Conservation (phyloP, 2,888 invertebrate genomes). For the Macrophya alboannulata region DNA sequence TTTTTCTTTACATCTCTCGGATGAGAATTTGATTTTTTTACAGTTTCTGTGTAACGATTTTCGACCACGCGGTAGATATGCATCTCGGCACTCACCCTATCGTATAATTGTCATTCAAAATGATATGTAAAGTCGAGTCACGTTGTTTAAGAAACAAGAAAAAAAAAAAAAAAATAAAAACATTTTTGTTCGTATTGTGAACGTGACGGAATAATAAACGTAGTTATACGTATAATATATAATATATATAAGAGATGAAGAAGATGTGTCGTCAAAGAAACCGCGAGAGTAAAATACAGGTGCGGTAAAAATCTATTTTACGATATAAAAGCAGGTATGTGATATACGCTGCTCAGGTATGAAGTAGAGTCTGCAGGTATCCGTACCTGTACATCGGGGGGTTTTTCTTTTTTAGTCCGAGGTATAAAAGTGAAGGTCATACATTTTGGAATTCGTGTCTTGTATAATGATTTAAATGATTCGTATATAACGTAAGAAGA, state of each 20-base stretch:
- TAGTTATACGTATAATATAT: background rate
- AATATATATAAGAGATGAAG: slow-evolving; percentile 9
- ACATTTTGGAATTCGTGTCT: slow-evolving; percentile 24
- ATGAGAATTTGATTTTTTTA: background rate
- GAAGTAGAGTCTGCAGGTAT: too few species aligned
- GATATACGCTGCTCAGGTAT: background rate
- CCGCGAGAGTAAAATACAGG: slow-evolving; percentile 17
- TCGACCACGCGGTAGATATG: background rate
- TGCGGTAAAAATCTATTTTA: slow-evolving; percentile 12
- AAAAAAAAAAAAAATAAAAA: background rate
- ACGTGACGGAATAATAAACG: background rate
- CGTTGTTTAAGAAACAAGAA: background rate
- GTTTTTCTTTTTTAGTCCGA: background rate
- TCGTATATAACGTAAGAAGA: slow-evolving; percentile 2
- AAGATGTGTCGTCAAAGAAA: slow-evolving; percentile 21
- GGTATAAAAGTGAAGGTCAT: slow-evolving; percentile 19
- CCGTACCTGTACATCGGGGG: background rate
- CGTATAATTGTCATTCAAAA: slow-evolving; percentile 1
- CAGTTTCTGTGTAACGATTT: background rate
- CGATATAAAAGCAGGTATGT: background rate
- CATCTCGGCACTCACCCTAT: background rate
- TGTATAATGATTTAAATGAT: slow-evolving; percentile 6
- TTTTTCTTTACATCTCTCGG: background rate
- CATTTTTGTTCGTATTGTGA: background rate
- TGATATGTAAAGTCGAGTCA: slow-evolving; percentile 21